phyloP scores from a whole-genome alignment of 2,888 invertebrate genomes.

The Drosophila atripex region DNA sequence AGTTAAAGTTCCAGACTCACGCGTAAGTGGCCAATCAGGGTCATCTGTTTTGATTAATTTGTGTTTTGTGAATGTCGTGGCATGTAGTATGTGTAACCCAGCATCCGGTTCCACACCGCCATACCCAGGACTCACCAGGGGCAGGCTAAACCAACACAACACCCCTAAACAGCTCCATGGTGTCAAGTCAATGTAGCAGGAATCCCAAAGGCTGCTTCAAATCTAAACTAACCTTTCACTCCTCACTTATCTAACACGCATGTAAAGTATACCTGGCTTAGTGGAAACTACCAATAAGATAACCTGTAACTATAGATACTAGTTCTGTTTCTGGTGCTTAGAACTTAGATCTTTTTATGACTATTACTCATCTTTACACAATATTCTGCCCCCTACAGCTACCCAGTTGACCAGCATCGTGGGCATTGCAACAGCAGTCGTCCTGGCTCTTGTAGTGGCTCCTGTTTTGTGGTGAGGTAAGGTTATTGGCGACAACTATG shows the following conservation, averaged over 20 bases:
- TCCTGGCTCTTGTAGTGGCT: conserved; percentile 66
- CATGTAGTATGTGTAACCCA: conserved; percentile 26
- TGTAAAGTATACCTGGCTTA: conserved; percentile 4
- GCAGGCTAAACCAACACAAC: background rate
- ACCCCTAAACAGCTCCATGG: background rate
- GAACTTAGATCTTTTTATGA: background rate
- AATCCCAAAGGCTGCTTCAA: background rate
- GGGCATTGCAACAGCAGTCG: conserved; percentile 61
- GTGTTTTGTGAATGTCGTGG: conserved; percentile 37
- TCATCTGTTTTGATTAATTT: conserved; percentile 26
- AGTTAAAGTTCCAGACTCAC: conserved; percentile 27
- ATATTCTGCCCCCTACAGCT: conserved; percentile 10
- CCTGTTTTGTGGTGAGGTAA: conserved; percentile 78
- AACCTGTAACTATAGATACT: background rate
- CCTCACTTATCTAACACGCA: conserved; percentile 8
- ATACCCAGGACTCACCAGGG: background rate
- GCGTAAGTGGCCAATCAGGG: conserved; percentile 40
- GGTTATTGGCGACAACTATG: conserved; percentile 19
- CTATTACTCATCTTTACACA: background rate
- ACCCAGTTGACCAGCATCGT: conserved; percentile 59
- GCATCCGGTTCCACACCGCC: conserved; percentile 18
- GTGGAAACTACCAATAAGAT: background rate
- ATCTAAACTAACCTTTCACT: background rate
- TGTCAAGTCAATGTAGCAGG: background rate
- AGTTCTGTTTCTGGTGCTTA: conserved; percentile 1